Evolutionary conservation across 2,113 vertebrate species (phyloP), one percentile per base, ranked within the genome.

Genomic region (Vimba vimba): DNA sequence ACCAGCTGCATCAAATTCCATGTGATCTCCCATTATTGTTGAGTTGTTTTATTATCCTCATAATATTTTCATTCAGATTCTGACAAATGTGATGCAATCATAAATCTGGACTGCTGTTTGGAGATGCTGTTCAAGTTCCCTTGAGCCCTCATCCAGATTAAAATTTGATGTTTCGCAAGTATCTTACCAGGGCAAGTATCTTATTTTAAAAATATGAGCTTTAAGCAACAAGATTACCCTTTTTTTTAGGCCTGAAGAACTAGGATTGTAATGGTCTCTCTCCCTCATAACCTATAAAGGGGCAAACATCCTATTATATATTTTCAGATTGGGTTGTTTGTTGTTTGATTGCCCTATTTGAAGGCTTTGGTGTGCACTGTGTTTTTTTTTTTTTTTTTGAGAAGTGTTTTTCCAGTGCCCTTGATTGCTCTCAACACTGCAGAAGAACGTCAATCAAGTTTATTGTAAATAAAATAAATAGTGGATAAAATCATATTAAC

Each of bases 301-400:
- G 57, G 59, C 59, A 0, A 36, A 62, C 23, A 36, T 57, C 19
- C 36, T 80, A 80, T 60, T 45, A 27, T 23, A 15, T 6, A 64
- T 60, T 25, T 43, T 33, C 39, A 80, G 36, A 64, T 64, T 80
- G 64, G n/a, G 36, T 59, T 36, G 33, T 57, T 52, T 15, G 33
- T 39, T 62, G 4, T 79, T 79, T 79, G 78, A 79, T 79, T 79
- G 57, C 77, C 27, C 19, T 60, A 39, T 60, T 79, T 60, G 21
- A 8, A 11, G 30, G 55, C 11, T 27, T 25, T 4, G 7, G 36
- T 43, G 78, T 62, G 23, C 36, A 36, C 4, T 0, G 36, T 80
- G 57, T 17, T 6, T 50, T 7, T 6, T 36, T 33, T 33, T n/a
- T 47, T 47, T 6, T 55, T 25, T 43, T 27, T 75, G 21, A 9